Conservation (phyloP, 1,140 invertebrate genomes). For the Pseudomyrmex pallidus region DNA sequence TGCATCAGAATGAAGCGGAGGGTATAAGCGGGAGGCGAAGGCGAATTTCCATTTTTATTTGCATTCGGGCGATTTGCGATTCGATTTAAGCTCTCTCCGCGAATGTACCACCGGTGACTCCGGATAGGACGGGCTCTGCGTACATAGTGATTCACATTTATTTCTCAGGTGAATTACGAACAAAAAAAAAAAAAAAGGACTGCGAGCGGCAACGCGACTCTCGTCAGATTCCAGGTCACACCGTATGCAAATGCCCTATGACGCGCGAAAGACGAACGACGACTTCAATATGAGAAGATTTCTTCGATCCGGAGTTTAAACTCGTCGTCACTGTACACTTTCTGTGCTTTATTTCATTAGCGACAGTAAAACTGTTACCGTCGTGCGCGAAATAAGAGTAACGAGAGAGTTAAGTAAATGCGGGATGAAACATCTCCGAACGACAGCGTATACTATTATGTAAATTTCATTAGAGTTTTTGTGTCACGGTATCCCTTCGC, state of each 20-base stretch:
- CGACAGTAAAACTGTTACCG: too few species aligned
- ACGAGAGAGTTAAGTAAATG: conserved; percentile 52
- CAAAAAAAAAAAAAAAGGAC: neutral
- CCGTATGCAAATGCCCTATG: conserved; percentile 4
- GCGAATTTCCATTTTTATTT: conserved; percentile 77
- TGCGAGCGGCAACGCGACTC: neutral
- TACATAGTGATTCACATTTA: conserved; percentile 74
- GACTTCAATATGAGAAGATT: neutral
- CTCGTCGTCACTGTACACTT: neutral
- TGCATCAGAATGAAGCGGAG: conserved; percentile 33
- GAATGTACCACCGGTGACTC: conserved; percentile 49
- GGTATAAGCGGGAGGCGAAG: neutral
- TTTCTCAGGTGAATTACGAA: conserved; percentile 71
- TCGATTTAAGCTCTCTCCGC: conserved; percentile 72
- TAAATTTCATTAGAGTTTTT: conserved; percentile 77
- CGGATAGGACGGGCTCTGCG: conserved; percentile 7
- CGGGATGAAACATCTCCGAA: conserved; percentile 41
- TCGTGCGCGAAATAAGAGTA: neutral
- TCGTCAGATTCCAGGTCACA: conserved; percentile 67
- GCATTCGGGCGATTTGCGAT: conserved; percentile 75
- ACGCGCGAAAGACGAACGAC: neutral
- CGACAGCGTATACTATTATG: conserved; percentile 72
- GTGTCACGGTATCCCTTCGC: conserved; percentile 44
- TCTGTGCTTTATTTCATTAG: too few species aligned
- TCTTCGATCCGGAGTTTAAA: neutral